phyloP scores from a whole-genome alignment of 2,113 vertebrate species.

The Nematolebias whitei region DNA sequence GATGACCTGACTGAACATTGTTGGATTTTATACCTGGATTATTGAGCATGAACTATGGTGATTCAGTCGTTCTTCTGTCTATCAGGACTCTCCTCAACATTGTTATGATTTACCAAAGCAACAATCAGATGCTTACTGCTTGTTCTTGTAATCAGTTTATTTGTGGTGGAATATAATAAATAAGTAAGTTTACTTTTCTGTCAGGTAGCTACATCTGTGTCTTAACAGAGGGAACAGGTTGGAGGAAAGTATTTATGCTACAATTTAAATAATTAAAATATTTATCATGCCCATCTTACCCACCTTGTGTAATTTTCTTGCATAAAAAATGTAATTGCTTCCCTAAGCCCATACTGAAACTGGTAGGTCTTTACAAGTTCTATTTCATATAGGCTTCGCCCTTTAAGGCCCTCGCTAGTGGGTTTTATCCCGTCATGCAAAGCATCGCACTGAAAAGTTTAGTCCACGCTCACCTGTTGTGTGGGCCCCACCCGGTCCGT shows the following conservation, averaged over 20 bases:
- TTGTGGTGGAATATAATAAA: slow-evolving; percentile 4
- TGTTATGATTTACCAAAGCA: slow-evolving; percentile 1
- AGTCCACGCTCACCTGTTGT: too few relatives aligned
- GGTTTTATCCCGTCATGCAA: too few relatives aligned
- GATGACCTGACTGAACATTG: too few relatives aligned
- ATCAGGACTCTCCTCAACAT: slow-evolving; percentile 1
- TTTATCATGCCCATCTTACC: background rate
- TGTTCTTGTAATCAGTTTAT: slow-evolving; percentile 6
- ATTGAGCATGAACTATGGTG: too few relatives aligned
- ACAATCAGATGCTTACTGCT: slow-evolving; percentile 19
- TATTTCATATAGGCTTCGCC: too few relatives aligned
- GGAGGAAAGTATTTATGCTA: background rate
- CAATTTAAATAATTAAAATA: background rate
- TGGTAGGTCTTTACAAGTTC: too few relatives aligned
- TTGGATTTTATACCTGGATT: too few relatives aligned
- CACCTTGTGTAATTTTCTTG: background rate
- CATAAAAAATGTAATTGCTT: background rate
- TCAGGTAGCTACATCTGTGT: background rate
- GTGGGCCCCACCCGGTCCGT: too few relatives aligned
- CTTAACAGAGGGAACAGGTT: background rate
- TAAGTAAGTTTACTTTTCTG: background rate
- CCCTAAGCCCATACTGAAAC: too few relatives aligned
- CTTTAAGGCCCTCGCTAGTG: too few relatives aligned
- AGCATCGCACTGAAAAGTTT: too few relatives aligned
- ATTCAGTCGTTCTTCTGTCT: slow-evolving; percentile 2